A percentile compares a stretch with the other conserved stretches of the same genome.
Conservation (phyloP, 2,113 vertebrate genomes). For the Rutilus rutilus region DNA sequence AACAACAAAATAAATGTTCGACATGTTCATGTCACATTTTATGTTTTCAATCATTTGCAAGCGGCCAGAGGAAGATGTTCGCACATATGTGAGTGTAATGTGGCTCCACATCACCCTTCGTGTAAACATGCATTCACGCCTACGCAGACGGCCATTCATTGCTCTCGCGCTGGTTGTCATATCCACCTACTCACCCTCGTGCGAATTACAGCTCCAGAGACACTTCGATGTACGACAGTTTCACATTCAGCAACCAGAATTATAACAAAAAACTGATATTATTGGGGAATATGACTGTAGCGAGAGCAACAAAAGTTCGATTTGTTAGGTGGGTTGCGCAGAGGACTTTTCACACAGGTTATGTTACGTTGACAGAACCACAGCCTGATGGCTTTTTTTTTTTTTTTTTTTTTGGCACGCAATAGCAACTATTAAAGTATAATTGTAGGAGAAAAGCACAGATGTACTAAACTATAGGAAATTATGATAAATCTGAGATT, state of each 20-base stretch:
- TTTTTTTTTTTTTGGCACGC: too few species aligned
- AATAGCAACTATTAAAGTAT: neutral
- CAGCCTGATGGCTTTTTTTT: too few species aligned
- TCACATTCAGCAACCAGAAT: neutral
- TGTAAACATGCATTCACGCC: conserved; percentile 48
- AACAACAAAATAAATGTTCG: neutral
- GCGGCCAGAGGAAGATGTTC: conserved; percentile 8
- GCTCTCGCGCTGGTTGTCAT: conserved; percentile 34
- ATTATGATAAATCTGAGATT: neutral
- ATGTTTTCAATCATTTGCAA: neutral
- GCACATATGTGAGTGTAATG: conserved; percentile 41
- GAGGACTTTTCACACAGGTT: neutral
- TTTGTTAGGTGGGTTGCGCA: neutral
- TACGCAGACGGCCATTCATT: conserved; percentile 49
- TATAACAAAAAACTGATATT: neutral
- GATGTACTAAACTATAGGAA: neutral
- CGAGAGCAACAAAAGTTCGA: neutral
- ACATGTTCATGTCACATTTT: neutral
- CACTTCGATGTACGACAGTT: conserved; percentile 14
- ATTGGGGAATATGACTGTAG: neutral
- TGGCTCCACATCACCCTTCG: conserved; percentile 33
- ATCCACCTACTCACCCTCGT: conserved; percentile 48
- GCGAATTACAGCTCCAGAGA: conserved; percentile 34
- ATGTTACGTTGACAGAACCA: neutral
- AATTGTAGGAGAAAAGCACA: neutral